Evolutionary conservation across 1,140 invertebrate species (phyloP).

Genomic region (Drosophila nebulosa): DNA sequence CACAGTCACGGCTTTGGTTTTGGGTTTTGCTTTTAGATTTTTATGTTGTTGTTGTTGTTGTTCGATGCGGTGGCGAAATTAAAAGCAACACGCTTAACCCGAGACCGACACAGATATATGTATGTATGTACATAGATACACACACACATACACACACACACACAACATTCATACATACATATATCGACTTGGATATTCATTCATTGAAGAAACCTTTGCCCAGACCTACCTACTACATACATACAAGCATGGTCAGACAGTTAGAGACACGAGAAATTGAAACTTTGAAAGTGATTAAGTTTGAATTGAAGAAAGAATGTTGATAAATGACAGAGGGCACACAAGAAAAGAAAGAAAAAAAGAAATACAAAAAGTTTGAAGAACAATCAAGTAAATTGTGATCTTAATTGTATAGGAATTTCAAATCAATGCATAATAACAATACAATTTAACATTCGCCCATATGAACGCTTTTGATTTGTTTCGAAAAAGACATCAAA

Average conservation of each 20-base stretch:
- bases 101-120: constrained; percentile 25
- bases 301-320: background rate
- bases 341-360: background rate
- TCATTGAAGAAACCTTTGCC: constrained; percentile 33
- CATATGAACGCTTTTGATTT: background rate
- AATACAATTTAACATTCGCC: background rate
- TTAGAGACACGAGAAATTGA: constrained; percentile 4
- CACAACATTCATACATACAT: constrained; percentile 15
- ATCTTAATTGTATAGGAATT: background rate
- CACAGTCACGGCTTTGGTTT: constrained; percentile 33
- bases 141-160: constrained; percentile 16
- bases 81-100: constrained; percentile 60
- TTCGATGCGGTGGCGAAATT: constrained; percentile 69
- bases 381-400: background rate
- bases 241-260: constrained; percentile 13
- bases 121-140: background rate
- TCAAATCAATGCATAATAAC: background rate
- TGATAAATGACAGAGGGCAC: background rate
- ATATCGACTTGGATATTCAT: constrained; percentile 24
- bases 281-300: constrained; percentile 7
- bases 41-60: constrained; percentile 45
- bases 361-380: background rate
- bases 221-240: background rate
- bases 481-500: background rate
- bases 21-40: constrained; percentile 42